Evolutionary conservation across 1,140 invertebrate species (phyloP).

Genomic region (Euura saliciscinereae): DNA sequence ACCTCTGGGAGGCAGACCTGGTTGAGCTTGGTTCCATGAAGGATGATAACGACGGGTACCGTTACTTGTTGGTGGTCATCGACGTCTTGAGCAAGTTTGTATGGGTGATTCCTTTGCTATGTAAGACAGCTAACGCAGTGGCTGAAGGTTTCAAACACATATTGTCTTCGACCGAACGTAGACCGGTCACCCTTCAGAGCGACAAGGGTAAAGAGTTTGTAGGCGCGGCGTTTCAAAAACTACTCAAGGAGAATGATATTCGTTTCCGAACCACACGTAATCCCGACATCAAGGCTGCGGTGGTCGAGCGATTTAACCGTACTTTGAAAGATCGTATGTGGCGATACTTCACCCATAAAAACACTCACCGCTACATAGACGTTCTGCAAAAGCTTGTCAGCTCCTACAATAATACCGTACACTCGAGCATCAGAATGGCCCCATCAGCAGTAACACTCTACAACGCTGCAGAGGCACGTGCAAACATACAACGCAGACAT

Average conservation of each 20-base stretch:
- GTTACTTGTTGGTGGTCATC: slow-evolving; percentile 49
- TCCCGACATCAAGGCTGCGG: slow-evolving; percentile 30
- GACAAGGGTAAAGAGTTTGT: slow-evolving; percentile 32
- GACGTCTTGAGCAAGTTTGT: slow-evolving; percentile 49
- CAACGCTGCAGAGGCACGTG: slow-evolving; percentile 11
- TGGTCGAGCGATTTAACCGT: slow-evolving; percentile 31
- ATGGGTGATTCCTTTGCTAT: slow-evolving; percentile 42
- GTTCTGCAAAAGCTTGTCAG: slow-evolving; percentile 24
- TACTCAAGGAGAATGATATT: slow-evolving; percentile 26
- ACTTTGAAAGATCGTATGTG: slow-evolving; percentile 35
- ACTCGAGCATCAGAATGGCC: slow-evolving; percentile 21
- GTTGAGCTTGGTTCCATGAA: slow-evolving; percentile 38
- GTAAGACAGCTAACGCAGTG: slow-evolving; percentile 34
- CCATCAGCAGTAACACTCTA: slow-evolving; percentile 15
- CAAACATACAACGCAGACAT: not conserved
- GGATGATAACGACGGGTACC: slow-evolving; percentile 37
- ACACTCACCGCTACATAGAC: slow-evolving; percentile 26
- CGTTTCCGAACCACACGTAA: slow-evolving; percentile 22
- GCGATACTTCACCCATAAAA: slow-evolving; percentile 29
- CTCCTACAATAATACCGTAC: slow-evolving; percentile 25
- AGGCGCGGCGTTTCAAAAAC: slow-evolving; percentile 16
- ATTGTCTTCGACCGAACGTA: not conserved
- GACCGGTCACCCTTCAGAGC: slow-evolving; percentile 20
- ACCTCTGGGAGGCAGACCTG: slow-evolving; percentile 52
- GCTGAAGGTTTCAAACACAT: slow-evolving; percentile 18